Evolutionary conservation across 2,797 vertebrate species (phyloP).

Genomic region (Notolepis coatsorum): DNA sequence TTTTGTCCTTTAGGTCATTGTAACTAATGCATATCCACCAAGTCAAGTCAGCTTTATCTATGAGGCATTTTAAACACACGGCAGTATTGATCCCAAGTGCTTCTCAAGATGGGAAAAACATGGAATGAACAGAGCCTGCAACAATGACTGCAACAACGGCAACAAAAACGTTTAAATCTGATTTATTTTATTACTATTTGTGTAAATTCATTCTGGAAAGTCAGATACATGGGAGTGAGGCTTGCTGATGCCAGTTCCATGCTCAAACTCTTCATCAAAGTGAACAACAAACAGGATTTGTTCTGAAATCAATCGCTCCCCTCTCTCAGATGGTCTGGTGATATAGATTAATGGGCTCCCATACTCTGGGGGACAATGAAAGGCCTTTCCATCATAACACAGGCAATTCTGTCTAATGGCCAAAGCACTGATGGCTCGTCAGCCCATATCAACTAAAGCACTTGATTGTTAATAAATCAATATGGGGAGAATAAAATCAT

Average conservation of each 20-base stretch:
- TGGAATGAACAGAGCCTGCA: too few relatives aligned
- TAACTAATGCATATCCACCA: too few relatives aligned
- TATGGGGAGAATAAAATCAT: background rate
- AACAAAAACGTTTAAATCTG: too few relatives aligned
- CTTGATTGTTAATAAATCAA: conserved; percentile 7
- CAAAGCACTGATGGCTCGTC: background rate
- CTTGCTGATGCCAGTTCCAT: background rate
- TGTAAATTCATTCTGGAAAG: background rate
- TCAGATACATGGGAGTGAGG: background rate
- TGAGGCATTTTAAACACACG: too few relatives aligned
- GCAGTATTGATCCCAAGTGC: too few relatives aligned
- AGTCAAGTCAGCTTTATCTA: too few relatives aligned
- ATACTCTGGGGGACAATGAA: conserved; percentile 5
- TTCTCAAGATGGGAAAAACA: too few relatives aligned
- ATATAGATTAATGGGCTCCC: conserved; percentile 11
- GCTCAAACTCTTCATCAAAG: conserved; percentile 9
- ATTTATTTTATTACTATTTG: too few relatives aligned
- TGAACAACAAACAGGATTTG: background rate
- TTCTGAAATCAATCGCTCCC: background rate
- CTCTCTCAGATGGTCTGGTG: background rate
- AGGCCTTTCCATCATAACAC: conserved; percentile 3
- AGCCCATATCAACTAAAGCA: background rate
- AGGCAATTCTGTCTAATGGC: conserved; percentile 9
- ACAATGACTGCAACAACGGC: too few relatives aligned
- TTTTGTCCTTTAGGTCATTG: too few relatives aligned